These are phyloP conservation scores for Thymelicus acteon DNA, from an alignment of 2,888 invertebrate species.

Conservation along the genomic window DNA sequence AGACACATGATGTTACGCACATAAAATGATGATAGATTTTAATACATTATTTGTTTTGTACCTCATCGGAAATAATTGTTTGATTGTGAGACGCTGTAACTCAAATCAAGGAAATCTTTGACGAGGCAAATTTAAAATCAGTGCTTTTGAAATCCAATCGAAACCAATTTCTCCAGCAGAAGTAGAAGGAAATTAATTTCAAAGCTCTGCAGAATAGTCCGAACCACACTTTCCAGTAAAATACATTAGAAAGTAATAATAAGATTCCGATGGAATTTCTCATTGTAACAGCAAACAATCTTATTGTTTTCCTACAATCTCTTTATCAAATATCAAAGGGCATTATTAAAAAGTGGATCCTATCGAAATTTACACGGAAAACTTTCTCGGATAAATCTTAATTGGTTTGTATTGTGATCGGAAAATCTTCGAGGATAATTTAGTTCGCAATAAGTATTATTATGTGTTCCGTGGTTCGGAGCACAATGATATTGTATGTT, in stretches of 20 bases:
- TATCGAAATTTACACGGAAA: neutral
- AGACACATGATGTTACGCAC: too few species aligned
- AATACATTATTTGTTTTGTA: neutral
- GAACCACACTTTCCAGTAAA: neutral
- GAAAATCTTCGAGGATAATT: neutral
- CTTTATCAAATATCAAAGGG: constrained; percentile 2
- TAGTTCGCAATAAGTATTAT: too few species aligned
- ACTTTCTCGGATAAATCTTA: neutral
- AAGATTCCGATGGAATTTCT: neutral
- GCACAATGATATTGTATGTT: too few species aligned
- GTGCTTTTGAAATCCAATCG: neutral
- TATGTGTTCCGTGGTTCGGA: too few species aligned
- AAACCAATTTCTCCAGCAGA: neutral
- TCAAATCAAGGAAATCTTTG: neutral
- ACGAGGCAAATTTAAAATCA: neutral
- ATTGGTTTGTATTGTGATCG: neutral
- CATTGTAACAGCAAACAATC: neutral
- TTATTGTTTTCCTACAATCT: neutral
- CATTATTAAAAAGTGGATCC: neutral
- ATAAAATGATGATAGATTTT: too few species aligned
- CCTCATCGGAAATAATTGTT: neutral
- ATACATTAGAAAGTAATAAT: neutral
- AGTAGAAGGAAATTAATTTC: constrained; percentile 4
- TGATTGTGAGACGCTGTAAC: neutral
- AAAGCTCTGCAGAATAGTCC: neutral